Conservation (phyloP, 2,888 invertebrate genomes). For the Gari tellinella region DNA sequence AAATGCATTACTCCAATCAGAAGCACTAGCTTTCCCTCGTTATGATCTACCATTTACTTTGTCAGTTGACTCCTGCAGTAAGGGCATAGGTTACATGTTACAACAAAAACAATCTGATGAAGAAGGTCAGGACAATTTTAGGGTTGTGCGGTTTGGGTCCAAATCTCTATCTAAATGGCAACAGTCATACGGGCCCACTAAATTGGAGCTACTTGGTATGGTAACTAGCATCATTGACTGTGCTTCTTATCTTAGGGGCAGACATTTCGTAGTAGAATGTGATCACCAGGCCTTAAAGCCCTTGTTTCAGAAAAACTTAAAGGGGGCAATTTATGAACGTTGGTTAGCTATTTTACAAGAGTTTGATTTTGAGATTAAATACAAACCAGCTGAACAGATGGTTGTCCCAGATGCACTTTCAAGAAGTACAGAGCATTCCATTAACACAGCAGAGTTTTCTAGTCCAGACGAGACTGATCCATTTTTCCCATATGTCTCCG, state of each 20-base stretch:
- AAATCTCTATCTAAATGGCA: conserved; percentile 48
- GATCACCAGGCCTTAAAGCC: conserved; percentile 49
- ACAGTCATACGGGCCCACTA: conserved; percentile 48
- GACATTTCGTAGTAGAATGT: conserved; percentile 45
- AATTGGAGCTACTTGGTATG: conserved; percentile 48
- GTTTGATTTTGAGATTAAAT: no score
- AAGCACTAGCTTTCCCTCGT: conserved; percentile 50
- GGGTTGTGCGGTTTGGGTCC: conserved; percentile 42
- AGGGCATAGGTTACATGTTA: conserved; percentile 57
- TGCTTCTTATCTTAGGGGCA: conserved; percentile 41
- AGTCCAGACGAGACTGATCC: no score
- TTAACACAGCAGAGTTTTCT: not conserved
- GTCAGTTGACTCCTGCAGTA: conserved; percentile 44
- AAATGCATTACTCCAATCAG: conserved; percentile 24
- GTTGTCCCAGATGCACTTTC: conserved; percentile 30
- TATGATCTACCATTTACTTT: conserved; percentile 49
- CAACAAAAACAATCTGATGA: conserved; percentile 44
- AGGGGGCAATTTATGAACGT: conserved; percentile 31
- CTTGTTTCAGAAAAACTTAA: conserved; percentile 33
- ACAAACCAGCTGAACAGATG: conserved; percentile 31
- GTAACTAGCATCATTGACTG: conserved; percentile 48
- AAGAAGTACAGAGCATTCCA: not conserved
- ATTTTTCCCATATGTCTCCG: conserved; percentile 31
- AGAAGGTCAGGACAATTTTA: no score
- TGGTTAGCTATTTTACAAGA: no score